Evolutionary conservation across 2,888 invertebrate genomes (phyloP).

Genomic region (Pachydiplax longipennis): DNA sequence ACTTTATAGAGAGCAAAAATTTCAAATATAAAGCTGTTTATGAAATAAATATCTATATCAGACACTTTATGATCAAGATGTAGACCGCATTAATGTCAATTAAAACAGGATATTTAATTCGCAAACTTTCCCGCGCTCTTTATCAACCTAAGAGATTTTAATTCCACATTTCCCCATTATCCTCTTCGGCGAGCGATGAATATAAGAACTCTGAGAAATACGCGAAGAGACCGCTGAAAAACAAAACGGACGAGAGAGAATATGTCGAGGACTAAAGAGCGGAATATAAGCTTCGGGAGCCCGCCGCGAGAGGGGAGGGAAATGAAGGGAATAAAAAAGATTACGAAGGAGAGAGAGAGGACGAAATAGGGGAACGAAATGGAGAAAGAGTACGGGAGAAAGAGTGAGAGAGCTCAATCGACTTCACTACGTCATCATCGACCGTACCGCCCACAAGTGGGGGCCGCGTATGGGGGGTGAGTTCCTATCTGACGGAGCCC

Average conservation of each 20-base stretch:
- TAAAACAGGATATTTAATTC: too few species aligned
- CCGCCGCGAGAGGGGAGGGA: not conserved
- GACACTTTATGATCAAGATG: too few species aligned
- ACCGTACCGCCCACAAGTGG: constrained; percentile 33
- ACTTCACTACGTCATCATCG: constrained; percentile 40
- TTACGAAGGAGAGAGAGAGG: not conserved
- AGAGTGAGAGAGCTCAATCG: constrained; percentile 12
- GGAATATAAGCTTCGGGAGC: not conserved
- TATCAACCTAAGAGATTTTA: not conserved
- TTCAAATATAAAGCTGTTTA: too few species aligned
- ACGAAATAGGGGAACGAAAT: not conserved
- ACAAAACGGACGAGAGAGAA: not conserved
- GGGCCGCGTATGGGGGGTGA: not conserved
- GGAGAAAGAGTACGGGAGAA: not conserved
- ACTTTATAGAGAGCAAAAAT: too few species aligned
- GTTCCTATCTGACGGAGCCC: not conserved
- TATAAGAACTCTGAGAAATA: not conserved
- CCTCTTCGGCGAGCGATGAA: too few species aligned
- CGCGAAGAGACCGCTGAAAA: not conserved
- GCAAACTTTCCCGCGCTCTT: too few species aligned
- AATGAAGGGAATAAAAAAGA: not conserved
- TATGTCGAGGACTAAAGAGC: not conserved
- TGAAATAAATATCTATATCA: too few species aligned
- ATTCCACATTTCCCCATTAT: too few species aligned
- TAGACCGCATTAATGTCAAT: too few species aligned